Conservation (phyloP, 2,113 vertebrate genomes). For the Cyprinodon variegatus region DNA sequence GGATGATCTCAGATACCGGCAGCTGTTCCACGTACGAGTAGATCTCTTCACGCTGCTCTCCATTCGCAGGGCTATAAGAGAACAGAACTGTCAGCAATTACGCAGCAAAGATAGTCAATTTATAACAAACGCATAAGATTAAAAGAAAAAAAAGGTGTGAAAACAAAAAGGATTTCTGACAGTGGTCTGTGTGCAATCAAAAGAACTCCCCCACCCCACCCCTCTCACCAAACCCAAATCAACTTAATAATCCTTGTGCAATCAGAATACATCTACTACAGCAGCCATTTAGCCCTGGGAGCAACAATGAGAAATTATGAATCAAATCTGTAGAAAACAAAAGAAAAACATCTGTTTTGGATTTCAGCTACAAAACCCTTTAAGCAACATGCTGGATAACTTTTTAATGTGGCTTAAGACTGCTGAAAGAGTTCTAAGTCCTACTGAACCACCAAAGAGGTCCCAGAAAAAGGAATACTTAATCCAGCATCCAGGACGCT, state of each 20-base stretch:
- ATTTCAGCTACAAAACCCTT: background rate
- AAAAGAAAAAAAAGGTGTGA: constrained; percentile 35
- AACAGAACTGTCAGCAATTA: constrained; percentile 22
- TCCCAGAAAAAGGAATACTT: background rate
- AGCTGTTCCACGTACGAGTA: constrained; percentile 91
- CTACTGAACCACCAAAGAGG: background rate
- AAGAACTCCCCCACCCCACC: constrained; percentile 11
- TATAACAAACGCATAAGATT: no score
- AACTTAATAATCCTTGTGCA: background rate
- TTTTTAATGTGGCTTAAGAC: background rate
- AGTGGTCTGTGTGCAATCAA: constrained; percentile 32
- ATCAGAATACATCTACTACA: background rate
- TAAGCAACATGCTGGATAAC: background rate
- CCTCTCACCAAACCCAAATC: constrained; percentile 20
- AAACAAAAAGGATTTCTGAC: constrained; percentile 28
- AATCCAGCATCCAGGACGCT: background rate
- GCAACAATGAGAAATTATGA: background rate
- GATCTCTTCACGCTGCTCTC: constrained; percentile 69
- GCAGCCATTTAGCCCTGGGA: background rate
- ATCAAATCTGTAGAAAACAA: background rate
- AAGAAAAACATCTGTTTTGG: background rate
- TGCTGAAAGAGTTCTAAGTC: background rate
- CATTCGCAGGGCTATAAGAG: constrained; percentile 68
- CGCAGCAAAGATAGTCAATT: constrained; percentile 4
- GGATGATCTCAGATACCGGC: constrained; percentile 95